Evolutionary conservation across 1,140 invertebrate species (phyloP), one percentile per base, ranked within the genome.

Genomic region (Drosophila pruinosa): DNA sequence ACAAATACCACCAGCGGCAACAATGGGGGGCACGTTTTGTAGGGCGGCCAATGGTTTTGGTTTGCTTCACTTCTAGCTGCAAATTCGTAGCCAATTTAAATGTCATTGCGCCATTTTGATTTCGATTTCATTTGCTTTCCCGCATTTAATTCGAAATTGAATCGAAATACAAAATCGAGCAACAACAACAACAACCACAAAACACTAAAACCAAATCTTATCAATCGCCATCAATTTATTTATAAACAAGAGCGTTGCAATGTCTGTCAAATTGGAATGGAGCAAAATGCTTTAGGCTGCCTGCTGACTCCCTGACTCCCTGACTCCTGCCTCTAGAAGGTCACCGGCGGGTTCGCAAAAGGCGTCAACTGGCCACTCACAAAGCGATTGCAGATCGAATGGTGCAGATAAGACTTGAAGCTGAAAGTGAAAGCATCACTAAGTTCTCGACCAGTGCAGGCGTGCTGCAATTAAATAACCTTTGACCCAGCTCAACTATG

Each of bases 291-390:
- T 38, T 14, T 10, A 4, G n/a, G 31, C 28, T 5, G 26, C 4
- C 19, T n/a, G 4, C 14, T 2, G n/a, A 24, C 28, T 5, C 22
- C 4, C 19, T n/a, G 4, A 24, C n/a, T 24, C 21, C 6, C 2
- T 12, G 4, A 24, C 43, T 24, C 3, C 21, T 22, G 10, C 6
- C n/a, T n/a, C 34, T 26, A 52, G 63, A 24, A 65, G 79, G 74
- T 77, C 78, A 69, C 48, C 0, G 2, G 7, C 5, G 15, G 43
- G 67, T 64, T 72, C 58, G 54, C 48, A 34, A 41, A 31, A 79
- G 80, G 79, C 79, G 79, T 85, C 72, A 83, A 79, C 79, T 69
- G 58, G 75, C 79, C 79, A 85, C 67, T 85, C 80, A 75, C 78
- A 74, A 82, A 78, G 70, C 63, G 78, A 65, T 70, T 77, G 78